Evolutionary conservation across 2,888 invertebrate genomes (phyloP).

Genomic region (Tetramorium bicarinatum): DNA sequence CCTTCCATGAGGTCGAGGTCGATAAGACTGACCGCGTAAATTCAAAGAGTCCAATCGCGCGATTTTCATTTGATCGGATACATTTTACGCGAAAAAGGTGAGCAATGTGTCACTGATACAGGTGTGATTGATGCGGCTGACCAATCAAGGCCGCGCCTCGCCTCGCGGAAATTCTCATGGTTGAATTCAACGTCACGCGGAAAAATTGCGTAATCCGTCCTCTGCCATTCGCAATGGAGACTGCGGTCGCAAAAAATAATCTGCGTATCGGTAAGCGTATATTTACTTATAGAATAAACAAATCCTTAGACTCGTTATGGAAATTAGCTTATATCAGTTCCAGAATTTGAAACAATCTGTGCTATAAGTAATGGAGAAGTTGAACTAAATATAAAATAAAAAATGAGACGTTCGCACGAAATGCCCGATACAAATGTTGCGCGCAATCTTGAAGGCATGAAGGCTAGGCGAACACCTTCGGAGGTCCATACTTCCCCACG

Average conservation of each 20-base stretch:
- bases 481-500: constrained; percentile 64
- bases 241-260: constrained; percentile 14
- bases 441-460: neutral
- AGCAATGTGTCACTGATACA: constrained; percentile 54
- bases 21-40: neutral
- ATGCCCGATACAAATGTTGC: neutral
- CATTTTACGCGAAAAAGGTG: constrained; percentile 36
- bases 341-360: neutral
- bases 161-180: constrained; percentile 73
- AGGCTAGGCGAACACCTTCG: constrained; percentile 61
- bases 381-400: neutral
- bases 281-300: neutral
- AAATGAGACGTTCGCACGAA: neutral
- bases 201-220: constrained; percentile 43
- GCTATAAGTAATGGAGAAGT: neutral
- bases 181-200: constrained; percentile 64
- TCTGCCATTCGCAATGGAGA: constrained; percentile 16
- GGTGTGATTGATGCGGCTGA: constrained; percentile 63
- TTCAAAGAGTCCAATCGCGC: neutral
- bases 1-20: constrained; percentile 53
- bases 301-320: neutral
- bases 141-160: constrained; percentile 73
- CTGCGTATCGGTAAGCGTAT: neutral
- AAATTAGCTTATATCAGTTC: neutral
- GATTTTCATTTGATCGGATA: neutral